Conservation (phyloP, 2,888 invertebrate genomes). For the Erannis defoliaria region DNA sequence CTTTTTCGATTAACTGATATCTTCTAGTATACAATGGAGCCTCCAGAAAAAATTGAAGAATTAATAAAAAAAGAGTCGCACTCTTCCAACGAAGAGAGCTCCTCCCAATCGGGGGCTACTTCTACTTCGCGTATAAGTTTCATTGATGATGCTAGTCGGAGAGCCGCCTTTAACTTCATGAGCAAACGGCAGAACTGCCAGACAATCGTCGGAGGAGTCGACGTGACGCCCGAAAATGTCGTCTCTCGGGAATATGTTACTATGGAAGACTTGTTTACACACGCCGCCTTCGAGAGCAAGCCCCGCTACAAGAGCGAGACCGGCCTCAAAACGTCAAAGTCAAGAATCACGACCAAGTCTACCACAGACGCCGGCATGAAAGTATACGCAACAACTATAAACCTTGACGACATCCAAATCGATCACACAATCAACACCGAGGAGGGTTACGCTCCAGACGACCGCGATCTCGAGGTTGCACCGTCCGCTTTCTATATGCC, state of each 20-base stretch:
- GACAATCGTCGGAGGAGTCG: conserved; percentile 59
- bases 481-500: conserved; percentile 79
- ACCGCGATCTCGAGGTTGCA: conserved; percentile 64
- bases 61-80: conserved; percentile 4
- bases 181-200: conserved; percentile 62
- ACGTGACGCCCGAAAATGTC: conserved; percentile 73
- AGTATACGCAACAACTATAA: conserved; percentile 79
- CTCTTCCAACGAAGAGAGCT: conserved; percentile 29
- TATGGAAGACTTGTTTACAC: conserved; percentile 68
- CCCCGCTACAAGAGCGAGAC: conserved; percentile 60
- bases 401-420: conserved; percentile 83
- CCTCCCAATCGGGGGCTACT: conserved; percentile 4
- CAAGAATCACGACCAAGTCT: conserved; percentile 47
- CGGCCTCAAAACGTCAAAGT: conserved; percentile 53
- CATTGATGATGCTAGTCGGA: conserved; percentile 51
- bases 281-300: conserved; percentile 72
- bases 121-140: conserved; percentile 44
- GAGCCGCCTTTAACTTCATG: conserved; percentile 59
- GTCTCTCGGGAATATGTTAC: conserved; percentile 61
- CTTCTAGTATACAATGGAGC: not conserved
- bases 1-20: not conserved
- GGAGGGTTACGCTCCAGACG: conserved; percentile 61
- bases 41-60: conserved; percentile 4
- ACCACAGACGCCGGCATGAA: conserved; percentile 65
- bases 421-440: conserved; percentile 80